A percentile compares a stretch with the other conserved stretches of the same genome.
These are phyloP conservation scores for Pitta sordida DNA, from an alignment of 2,113 vertebrate species.

Conservation along the genomic window DNA sequence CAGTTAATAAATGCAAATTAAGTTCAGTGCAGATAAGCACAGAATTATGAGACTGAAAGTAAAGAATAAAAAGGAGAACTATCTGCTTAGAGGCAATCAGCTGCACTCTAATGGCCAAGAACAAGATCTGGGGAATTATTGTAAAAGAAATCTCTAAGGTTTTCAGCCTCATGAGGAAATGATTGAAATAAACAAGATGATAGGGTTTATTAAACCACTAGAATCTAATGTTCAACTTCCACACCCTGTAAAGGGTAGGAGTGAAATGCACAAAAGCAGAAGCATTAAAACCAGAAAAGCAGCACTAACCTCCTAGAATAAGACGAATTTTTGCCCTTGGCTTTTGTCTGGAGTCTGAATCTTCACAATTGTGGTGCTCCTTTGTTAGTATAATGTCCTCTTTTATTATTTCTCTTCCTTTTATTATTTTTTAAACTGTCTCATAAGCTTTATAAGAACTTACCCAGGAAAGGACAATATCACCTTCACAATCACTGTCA, in stretches of 20 bases:
- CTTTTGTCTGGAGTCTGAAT: conserved; percentile 34
- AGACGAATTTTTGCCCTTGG: conserved; percentile 47
- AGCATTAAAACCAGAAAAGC: conserved; percentile 27
- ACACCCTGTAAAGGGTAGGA: background rate
- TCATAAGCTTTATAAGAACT: conserved; percentile 37
- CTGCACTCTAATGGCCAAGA: conserved; percentile 67
- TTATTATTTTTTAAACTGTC: conserved; percentile 41
- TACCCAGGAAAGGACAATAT: conserved; percentile 8
- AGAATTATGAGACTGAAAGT: conserved; percentile 75
- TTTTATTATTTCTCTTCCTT: conserved; percentile 36
- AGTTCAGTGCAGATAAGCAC: conserved; percentile 72
- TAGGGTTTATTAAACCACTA: conserved; percentile 58
- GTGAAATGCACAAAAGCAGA: conserved; percentile 45
- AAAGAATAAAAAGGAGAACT: conserved; percentile 69
- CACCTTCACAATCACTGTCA: conserved; percentile 8
- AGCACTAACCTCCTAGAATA: background rate
- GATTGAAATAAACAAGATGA: conserved; percentile 62
- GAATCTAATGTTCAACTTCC: background rate
- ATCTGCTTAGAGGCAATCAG: conserved; percentile 75
- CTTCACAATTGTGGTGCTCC: background rate
- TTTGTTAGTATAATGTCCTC: conserved; percentile 18
- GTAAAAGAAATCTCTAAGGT: conserved; percentile 72
- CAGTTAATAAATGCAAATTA: conserved; percentile 81
- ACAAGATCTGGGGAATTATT: conserved; percentile 74
- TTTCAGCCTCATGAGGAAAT: conserved; percentile 62